A percentile compares a stretch with the other conserved stretches of the same genome.
Evolutionary conservation across 2,797 vertebrate genomes (phyloP).

Genomic region (Melanotaenia pygmaea): DNA sequence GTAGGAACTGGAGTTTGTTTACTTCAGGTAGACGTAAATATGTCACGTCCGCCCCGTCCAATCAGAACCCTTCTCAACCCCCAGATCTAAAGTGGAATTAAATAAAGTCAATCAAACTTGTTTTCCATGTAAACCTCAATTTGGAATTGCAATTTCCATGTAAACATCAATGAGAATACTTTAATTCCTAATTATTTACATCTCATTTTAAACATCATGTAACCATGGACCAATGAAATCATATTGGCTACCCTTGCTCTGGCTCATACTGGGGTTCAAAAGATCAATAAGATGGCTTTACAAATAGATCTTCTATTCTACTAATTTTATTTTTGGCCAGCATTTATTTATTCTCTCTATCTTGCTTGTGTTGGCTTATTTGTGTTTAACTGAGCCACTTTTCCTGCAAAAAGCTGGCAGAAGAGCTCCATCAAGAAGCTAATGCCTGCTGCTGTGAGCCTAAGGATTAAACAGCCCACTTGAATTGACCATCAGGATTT

Average conservation of each 20-base stretch:
- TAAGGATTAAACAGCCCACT: conserved; percentile 72
- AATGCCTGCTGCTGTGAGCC: conserved; percentile 47
- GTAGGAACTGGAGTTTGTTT: no score
- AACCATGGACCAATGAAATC: conserved; percentile 63
- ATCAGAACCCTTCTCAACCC: no score
- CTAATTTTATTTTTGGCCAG: conserved; percentile 55
- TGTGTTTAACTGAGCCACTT: conserved; percentile 61
- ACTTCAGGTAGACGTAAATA: no score
- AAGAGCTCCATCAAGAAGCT: conserved; percentile 44
- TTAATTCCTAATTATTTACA: no score
- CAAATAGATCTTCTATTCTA: conserved; percentile 53
- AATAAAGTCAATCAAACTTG: no score
- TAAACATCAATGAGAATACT: no score
- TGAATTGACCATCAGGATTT: conserved; percentile 78
- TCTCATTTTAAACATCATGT: no score
- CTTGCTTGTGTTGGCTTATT: conserved; percentile 35
- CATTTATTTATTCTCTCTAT: conserved; percentile 37
- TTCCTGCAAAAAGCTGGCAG: conserved; percentile 40
- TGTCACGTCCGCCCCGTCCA: no score
- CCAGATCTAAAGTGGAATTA: no score
- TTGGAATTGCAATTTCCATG: no score
- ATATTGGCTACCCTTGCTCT: conserved; percentile 42
- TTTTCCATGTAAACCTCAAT: no score
- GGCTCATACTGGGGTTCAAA: conserved; percentile 37
- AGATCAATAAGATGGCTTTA: conserved; percentile 37